Conservation (phyloP, 2,797 vertebrate species). For the Aplochiton taeniatus region DNA sequence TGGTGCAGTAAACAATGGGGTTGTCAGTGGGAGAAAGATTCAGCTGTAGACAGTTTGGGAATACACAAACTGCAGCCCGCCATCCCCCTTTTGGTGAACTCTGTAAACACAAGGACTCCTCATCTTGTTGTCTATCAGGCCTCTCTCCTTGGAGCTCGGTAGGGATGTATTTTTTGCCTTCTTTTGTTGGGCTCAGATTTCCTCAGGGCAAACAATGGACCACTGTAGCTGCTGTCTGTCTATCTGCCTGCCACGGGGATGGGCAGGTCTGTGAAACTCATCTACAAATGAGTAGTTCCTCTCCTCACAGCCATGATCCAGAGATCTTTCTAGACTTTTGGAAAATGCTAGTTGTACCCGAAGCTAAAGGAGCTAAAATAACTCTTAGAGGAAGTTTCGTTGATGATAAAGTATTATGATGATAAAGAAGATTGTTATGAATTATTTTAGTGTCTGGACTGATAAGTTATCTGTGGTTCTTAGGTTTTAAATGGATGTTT, state of each 20-base stretch:
- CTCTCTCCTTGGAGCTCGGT: neutral
- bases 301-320: conserved; percentile 27
- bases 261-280: conserved; percentile 87
- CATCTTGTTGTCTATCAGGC: neutral
- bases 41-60: too few relatives aligned
- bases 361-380: neutral
- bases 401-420: neutral
- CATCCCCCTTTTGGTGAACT: too few relatives aligned
- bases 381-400: neutral
- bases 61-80: too few relatives aligned
- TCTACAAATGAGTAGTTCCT: conserved; percentile 68
- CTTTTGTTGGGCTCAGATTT: conserved; percentile 85
- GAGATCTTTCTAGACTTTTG: conserved; percentile 24
- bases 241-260: conserved; percentile 80
- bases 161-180: conserved; percentile 77
- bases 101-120: neutral
- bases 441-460: neutral
- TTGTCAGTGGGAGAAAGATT: too few relatives aligned
- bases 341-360: conserved; percentile 7
- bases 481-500: too few relatives aligned
- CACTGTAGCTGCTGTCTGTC: conserved; percentile 69
- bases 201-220: conserved; percentile 84
- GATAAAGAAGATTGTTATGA: neutral
- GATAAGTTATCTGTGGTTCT: neutral
- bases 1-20: too few relatives aligned